Conservation (phyloP, 1,140 invertebrate species). For the Drosophila carrolli region DNA sequence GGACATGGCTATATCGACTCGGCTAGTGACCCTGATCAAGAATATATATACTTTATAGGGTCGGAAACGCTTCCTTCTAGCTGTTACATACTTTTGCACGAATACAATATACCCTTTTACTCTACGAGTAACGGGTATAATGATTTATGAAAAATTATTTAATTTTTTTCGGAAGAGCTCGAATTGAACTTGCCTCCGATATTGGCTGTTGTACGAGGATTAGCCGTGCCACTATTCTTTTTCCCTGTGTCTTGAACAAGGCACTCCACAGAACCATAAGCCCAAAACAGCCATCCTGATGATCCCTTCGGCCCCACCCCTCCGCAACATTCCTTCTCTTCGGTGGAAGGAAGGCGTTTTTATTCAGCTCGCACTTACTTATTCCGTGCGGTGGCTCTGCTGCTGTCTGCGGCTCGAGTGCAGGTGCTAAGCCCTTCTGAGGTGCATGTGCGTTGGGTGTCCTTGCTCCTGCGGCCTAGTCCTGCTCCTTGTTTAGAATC, state of each 20-base stretch:
- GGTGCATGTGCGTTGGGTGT: conserved; percentile 37
- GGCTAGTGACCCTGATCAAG: no score
- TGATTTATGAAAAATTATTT: no score
- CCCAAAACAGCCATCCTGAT: conserved; percentile 12
- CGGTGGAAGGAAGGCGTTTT: conserved; percentile 18
- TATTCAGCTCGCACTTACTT: conserved; percentile 65
- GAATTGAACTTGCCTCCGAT: background rate
- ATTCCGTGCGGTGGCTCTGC: conserved; percentile 65
- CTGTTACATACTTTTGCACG: no score
- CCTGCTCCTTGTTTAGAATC: conserved; percentile 62
- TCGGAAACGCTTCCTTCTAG: no score
- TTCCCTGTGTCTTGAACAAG: conserved; percentile 20
- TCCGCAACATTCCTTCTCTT: conserved; percentile 19
- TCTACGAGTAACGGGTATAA: no score
- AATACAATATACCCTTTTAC: no score
- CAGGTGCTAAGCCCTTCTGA: conserved; percentile 67
- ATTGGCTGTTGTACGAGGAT: conserved; percentile 5
- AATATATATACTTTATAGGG: no score
- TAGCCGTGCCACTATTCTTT: conserved; percentile 9
- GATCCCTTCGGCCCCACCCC: background rate
- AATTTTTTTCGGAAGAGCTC: no score
- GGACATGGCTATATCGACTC: no score
- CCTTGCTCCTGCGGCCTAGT: conserved; percentile 34
- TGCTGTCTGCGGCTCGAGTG: conserved; percentile 55
- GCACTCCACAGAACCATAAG: conserved; percentile 42